Evolutionary conservation across 2,113 vertebrate species (phyloP).

Genomic region (Prunella fulvescens): DNA sequence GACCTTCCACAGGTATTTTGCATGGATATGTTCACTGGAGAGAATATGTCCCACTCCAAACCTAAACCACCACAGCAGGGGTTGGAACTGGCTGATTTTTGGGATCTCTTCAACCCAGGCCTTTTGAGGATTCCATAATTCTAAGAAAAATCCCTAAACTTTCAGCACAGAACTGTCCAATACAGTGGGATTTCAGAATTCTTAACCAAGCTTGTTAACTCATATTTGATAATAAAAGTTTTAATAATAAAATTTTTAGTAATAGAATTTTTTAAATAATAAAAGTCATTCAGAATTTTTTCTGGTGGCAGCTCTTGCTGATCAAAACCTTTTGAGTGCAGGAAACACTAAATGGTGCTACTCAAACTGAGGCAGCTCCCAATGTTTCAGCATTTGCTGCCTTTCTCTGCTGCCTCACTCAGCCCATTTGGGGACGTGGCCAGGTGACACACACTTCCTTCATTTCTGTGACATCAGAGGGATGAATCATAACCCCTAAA

Average conservation of each 20-base stretch:
- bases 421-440: neutral
- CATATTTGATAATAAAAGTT: neutral
- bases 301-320: neutral
- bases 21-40: neutral
- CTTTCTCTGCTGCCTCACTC: neutral
- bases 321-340: neutral
- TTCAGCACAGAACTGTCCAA: neutral
- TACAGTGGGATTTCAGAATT: neutral
- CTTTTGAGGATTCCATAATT: neutral
- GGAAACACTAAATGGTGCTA: neutral
- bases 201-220: neutral
- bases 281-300: neutral
- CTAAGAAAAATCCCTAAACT: neutral
- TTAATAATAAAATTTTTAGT: too few species aligned
- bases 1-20: too few species aligned
- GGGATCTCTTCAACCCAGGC: neutral
- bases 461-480: neutral
- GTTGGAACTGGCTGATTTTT: neutral
- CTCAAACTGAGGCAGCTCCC: neutral
- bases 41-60: neutral
- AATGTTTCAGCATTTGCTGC: accelerated
- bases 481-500: neutral
- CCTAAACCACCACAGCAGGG: neutral
- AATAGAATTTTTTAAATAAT: neutral
- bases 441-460: neutral